phyloP scores from a whole-genome alignment of 2,113 vertebrate genomes.

The Nettapus auritus region DNA sequence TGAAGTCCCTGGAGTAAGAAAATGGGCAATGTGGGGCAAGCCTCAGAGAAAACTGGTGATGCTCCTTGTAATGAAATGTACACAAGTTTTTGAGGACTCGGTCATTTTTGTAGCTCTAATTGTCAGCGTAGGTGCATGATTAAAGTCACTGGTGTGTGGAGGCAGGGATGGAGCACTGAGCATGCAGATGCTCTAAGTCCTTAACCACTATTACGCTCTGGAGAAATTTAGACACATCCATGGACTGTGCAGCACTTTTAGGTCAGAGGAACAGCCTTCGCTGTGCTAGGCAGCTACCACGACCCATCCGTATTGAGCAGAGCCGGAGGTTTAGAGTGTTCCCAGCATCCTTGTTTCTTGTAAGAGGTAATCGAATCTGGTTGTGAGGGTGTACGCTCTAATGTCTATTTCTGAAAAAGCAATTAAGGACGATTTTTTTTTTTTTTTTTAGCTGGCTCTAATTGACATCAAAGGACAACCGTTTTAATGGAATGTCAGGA shows the following conservation, averaged over 20 bases:
- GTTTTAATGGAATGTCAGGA: slow-evolving; percentile 42
- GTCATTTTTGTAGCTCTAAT: neutral
- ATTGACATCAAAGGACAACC: slow-evolving; percentile 31
- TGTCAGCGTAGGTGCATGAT: neutral
- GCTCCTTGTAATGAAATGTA: neutral
- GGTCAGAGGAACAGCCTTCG: neutral
- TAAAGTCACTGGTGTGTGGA: neutral
- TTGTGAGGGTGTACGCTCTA: neutral
- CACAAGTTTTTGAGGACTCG: neutral
- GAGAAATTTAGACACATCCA: rapidly evolving
- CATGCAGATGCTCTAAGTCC: neutral
- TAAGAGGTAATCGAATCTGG: slow-evolving; percentile 38
- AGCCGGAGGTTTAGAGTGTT: neutral
- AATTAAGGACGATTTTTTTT: slow-evolving; percentile 56
- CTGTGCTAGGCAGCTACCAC: neutral
- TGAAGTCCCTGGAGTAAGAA: slow-evolving; percentile 58
- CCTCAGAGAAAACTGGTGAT: neutral
- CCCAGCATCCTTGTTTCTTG: slow-evolving; percentile 53
- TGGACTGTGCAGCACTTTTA: neutral
- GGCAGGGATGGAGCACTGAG: neutral
- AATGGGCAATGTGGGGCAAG: neutral
- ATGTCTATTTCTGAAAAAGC: slow-evolving; percentile 49
- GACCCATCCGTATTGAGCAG: slow-evolving; percentile 11
- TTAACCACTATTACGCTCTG: neutral
- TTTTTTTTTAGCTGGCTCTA: slow-evolving; percentile 13